These are phyloP conservation scores for Hylomyscus alleni DNA, from an alignment of 2,797 vertebrate species.

Conservation along the genomic window DNA sequence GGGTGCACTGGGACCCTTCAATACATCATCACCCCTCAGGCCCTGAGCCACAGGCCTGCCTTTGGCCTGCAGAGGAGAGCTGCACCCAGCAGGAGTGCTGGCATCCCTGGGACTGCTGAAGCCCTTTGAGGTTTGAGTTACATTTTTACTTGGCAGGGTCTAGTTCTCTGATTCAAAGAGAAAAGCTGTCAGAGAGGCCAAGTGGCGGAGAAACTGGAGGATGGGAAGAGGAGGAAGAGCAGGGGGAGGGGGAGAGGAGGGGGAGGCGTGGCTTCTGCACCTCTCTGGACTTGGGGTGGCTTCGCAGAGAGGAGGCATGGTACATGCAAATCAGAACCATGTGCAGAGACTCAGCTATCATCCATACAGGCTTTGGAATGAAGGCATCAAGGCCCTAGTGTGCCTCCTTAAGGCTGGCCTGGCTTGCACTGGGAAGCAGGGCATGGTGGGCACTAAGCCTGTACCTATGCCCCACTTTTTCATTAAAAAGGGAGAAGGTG, in stretches of 20 bases:
- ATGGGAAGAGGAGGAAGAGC: too few species aligned
- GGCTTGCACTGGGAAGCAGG: not conserved
- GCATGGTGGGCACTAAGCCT: not conserved
- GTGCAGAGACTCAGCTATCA: slow-evolving; percentile 32
- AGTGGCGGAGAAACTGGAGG: not conserved
- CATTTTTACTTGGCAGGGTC: slow-evolving; percentile 76
- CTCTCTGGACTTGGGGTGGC: slow-evolving; percentile 59
- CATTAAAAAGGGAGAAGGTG: not conserved
- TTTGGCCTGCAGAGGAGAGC: slow-evolving; percentile 7
- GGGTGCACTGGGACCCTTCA: not conserved
- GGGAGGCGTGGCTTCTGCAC: not conserved
- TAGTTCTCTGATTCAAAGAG: slow-evolving; percentile 72
- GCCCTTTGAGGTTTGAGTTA: slow-evolving; percentile 79
- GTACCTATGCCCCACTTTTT: slow-evolving; percentile 53
- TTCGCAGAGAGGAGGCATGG: slow-evolving; percentile 47
- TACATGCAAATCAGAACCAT: slow-evolving; percentile 76
- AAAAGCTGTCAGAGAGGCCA: slow-evolving; percentile 65
- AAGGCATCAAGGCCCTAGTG: not conserved
- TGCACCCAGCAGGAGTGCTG: not conserved
- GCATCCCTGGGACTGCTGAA: slow-evolving; percentile 47
- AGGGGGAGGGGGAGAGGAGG: too few species aligned
- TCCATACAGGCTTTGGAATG: not conserved
- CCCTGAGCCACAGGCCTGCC: not conserved
- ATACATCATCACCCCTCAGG: not conserved
- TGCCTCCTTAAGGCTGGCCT: not conserved